Percentiles rank a stretch among this genome's conserved stretches.
These are phyloP conservation scores for Hippopotamyrus pictus DNA, from an alignment of 2,797 vertebrate genomes.

Conservation along the genomic window DNA sequence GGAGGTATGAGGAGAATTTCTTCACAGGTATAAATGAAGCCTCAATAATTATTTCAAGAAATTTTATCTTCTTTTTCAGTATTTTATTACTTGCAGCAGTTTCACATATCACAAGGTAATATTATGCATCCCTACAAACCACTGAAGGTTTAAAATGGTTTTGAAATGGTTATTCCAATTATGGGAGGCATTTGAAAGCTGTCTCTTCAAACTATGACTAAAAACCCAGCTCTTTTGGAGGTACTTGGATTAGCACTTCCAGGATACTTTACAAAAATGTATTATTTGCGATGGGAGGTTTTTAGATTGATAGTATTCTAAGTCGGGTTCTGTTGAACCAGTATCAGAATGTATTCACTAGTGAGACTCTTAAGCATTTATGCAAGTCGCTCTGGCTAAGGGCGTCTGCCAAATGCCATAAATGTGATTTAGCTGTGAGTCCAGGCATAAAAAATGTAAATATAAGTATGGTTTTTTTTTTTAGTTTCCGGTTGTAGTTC, in stretches of 20 bases:
- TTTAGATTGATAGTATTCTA: neutral
- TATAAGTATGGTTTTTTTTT: neutral
- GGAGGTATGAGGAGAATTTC: neutral
- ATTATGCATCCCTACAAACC: neutral
- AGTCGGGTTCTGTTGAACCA: neutral
- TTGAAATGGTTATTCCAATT: neutral
- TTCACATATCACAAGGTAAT: neutral
- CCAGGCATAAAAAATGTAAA: neutral
- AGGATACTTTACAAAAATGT: neutral
- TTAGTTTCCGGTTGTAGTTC: neutral
- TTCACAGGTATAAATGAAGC: neutral
- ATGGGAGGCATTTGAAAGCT: neutral
- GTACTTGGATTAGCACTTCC: neutral
- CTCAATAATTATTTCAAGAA: neutral
- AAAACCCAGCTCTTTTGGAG: neutral
- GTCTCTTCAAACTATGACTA: neutral
- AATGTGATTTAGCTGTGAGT: neutral
- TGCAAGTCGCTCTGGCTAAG: neutral
- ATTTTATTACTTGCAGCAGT: neutral
- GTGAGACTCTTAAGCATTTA: neutral
- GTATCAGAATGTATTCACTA: neutral
- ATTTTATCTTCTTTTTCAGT: neutral
- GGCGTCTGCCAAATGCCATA: neutral
- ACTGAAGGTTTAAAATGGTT: neutral
- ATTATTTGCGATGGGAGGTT: neutral